Base-by-base conservation (phyloP, 2,888 invertebrate genomes). In the Diploptera punctata region DNA sequence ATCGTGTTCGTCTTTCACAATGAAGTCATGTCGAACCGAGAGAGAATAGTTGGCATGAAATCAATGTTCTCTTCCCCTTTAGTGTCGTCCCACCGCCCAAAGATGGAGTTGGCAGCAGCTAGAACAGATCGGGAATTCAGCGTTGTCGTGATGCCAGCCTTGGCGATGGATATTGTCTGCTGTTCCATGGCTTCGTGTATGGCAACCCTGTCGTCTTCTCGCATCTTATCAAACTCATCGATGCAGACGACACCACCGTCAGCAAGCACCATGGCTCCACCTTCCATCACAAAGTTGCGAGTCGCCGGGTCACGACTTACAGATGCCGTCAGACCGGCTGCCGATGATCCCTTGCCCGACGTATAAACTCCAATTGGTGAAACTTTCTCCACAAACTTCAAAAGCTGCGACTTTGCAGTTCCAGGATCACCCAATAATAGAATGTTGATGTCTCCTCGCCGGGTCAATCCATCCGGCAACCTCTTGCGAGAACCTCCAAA, bases 181-280 rank as follows among this genome's bases (percentile, higher is more conserved):
- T 99, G 99, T 82, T 99, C 99, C 99, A 99, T 99, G 26, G 99
- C 99, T 85, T 99, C 99, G 83, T 99, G 99, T 81, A 99, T 99
- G 52, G 99, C 99, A 9, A 99, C 99, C 76, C 99, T 88, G 83
- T 99, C 99, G 81, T 99, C 99, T 83, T 99, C 99, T 70, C 96
- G 88, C 99, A 99, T 99, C 86, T 99, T 99, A 84, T 99, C 99
- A 83, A 99, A 99, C 84, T 99, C 99, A 83, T 99, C 99, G 81
- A 99, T 99, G 82, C 99, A 99, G 0, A 99, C 99, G 1, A 99
- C 98, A 31, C 99, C 99, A 3, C 99, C 99, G 84, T 99, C 99
- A 0, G 99, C 99, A 44, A 99, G 85, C 26, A 99, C 99, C 99
- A 99, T 99, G 0, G 99, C 99, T 10, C 99, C 99, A 13, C 99